A percentile compares a stretch with the other conserved stretches of the same genome.
Evolutionary conservation across 37 sponge, comb jelly and placozoan species (phyloP).

Genomic region (Bolinopsis microptera): DNA sequence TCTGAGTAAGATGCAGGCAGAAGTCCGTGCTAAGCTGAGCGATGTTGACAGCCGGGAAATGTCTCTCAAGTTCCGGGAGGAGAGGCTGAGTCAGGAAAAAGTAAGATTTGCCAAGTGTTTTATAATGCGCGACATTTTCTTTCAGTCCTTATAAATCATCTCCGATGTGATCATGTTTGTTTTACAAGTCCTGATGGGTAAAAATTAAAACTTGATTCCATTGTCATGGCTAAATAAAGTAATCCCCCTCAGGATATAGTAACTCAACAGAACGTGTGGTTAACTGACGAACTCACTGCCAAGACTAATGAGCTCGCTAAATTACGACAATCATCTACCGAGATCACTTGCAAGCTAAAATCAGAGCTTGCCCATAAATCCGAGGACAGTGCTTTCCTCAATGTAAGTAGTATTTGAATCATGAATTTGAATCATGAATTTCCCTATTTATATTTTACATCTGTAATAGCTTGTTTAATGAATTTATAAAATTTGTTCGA

Average conservation of each 20-base stretch:
- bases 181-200: no score
- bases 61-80: slow-evolving; percentile 53
- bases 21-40: slow-evolving; percentile 19
- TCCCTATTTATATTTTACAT: no score
- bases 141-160: no score
- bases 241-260: neutral
- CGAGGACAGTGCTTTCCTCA: slow-evolving; percentile 44
- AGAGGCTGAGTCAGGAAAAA: slow-evolving; percentile 27
- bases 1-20: slow-evolving; percentile 59
- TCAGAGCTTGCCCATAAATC: slow-evolving; percentile 35
- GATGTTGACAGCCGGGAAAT: slow-evolving; percentile 45
- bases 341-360: neutral
- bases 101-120: no score
- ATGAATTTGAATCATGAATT: no score
- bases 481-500: no score
- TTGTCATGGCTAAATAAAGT: neutral
- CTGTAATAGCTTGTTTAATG: no score
- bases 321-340: slow-evolving; percentile 15
- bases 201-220: no score
- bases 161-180: no score
- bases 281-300: slow-evolving; percentile 36
- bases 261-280: slow-evolving; percentile 27
- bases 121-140: no score
- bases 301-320: slow-evolving; percentile 35
- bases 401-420: neutral